These are phyloP conservation scores for Haliclona indistincta DNA, from an alignment of 37 sponge, comb jelly and placozoan genomes.

Conservation along the genomic window DNA sequence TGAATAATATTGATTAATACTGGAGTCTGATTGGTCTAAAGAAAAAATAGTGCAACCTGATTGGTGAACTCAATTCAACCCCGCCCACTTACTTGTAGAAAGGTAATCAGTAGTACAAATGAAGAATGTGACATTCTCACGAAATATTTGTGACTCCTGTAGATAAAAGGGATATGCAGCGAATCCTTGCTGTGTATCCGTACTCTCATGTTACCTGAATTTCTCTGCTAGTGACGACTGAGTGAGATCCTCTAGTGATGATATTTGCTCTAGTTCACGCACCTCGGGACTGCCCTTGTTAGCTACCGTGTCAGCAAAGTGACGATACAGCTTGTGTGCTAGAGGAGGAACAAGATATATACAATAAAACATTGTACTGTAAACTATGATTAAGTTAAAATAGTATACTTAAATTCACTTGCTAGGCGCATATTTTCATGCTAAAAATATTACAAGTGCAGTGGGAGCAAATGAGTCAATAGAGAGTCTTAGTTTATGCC, in stretches of 20 bases:
- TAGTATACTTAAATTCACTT: too few species aligned
- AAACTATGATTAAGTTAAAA: too few species aligned
- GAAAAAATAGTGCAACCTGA: background rate
- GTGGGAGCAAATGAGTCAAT: too few species aligned
- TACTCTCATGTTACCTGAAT: constrained; percentile 34
- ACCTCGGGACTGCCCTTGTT: constrained; percentile 21
- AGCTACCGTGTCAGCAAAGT: background rate
- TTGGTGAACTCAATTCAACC: too few species aligned
- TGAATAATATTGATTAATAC: background rate
- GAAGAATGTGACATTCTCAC: constrained; percentile 62
- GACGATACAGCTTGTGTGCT: constrained; percentile 27
- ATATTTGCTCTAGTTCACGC: constrained; percentile 30
- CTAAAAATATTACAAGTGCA: too few species aligned
- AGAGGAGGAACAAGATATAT: background rate
- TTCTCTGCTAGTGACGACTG: constrained; percentile 43
- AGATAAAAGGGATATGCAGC: background rate
- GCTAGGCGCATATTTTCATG: too few species aligned
- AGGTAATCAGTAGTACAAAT: constrained; percentile 62
- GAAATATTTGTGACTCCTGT: constrained; percentile 66
- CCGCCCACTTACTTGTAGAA: constrained; percentile 67
- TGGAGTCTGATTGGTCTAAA: background rate
- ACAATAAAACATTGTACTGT: background rate
- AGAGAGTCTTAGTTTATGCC: too few species aligned
- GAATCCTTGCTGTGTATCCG: background rate
- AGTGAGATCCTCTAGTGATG: constrained; percentile 20